Percentiles rank a stretch among this genome's conserved stretches.
Conservation (phyloP, 2,797 vertebrate genomes). For the Fratercula arctica region DNA sequence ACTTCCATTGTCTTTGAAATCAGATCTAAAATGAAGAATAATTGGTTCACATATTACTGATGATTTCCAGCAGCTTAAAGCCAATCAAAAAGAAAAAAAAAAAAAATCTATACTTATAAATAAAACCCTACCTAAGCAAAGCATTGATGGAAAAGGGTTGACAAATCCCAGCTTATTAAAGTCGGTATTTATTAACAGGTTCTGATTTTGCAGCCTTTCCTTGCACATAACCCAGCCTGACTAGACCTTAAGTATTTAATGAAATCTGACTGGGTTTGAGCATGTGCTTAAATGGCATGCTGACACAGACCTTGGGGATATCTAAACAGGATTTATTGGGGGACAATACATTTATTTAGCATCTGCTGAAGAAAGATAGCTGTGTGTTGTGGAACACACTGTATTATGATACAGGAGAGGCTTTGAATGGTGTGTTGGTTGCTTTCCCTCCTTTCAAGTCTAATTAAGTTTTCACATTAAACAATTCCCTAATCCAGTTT, state of each 20-base stretch:
- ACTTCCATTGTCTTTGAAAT: neutral
- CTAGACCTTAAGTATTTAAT: neutral
- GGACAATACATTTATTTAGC: neutral
- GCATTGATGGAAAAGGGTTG: neutral
- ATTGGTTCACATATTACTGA: neutral
- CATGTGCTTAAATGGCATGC: neutral
- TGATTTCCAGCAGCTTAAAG: neutral
- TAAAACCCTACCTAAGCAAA: neutral
- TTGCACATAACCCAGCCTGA: neutral
- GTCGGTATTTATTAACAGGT: neutral
- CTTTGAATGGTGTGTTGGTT: neutral
- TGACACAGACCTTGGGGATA: neutral
- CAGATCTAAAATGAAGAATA: neutral
- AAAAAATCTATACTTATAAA: neutral
- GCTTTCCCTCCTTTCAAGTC: neutral
- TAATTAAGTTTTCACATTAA: neutral
- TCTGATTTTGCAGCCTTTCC: neutral
- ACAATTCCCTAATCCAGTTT: neutral
- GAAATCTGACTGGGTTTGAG: neutral
- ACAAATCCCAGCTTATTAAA: neutral
- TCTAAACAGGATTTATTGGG: constrained; percentile 33
- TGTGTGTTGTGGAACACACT: neutral
- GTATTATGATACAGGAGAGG: neutral
- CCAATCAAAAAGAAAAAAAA: neutral
- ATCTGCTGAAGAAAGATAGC: neutral